Evolutionary conservation across 2,113 vertebrate species (phyloP).

Genomic region (Vulpes ferrilata): DNA sequence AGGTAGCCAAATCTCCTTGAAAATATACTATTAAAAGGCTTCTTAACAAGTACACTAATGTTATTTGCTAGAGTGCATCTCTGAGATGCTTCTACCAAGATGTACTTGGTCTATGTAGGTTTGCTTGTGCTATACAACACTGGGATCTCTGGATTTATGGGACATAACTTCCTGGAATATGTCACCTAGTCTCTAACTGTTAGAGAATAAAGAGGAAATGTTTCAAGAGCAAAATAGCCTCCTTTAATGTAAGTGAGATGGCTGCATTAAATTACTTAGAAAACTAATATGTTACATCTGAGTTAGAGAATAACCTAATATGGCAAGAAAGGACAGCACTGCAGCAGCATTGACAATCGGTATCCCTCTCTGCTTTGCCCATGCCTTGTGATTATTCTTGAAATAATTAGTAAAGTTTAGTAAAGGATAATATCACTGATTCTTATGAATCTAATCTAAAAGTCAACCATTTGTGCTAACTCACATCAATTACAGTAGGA

Average conservation of each 20-base stretch:
- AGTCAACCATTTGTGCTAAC: background rate
- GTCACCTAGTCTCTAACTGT: background rate
- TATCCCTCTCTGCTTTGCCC: background rate
- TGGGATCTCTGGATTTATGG: background rate
- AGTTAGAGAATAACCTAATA: background rate
- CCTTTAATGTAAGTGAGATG: background rate
- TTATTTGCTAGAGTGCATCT: background rate
- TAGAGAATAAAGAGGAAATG: background rate
- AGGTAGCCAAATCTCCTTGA: background rate
- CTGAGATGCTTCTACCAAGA: slow-evolving; percentile 24
- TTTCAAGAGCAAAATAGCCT: slow-evolving; percentile 14
- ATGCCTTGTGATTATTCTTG: background rate
- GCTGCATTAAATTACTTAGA: background rate
- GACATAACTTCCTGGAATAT: background rate
- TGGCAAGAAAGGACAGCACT: background rate
- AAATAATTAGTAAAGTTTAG: slow-evolving; percentile 8
- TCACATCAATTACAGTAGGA: background rate
- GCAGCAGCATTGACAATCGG: background rate
- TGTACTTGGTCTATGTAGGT: background rate
- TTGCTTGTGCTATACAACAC: background rate
- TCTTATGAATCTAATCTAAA: background rate
- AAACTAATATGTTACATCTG: background rate
- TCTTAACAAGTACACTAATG: background rate
- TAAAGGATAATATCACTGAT: background rate
- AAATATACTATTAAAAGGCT: background rate